These are phyloP conservation scores for Scarus forsteni DNA, from an alignment of 2,797 vertebrate species.

Conservation along the genomic window DNA sequence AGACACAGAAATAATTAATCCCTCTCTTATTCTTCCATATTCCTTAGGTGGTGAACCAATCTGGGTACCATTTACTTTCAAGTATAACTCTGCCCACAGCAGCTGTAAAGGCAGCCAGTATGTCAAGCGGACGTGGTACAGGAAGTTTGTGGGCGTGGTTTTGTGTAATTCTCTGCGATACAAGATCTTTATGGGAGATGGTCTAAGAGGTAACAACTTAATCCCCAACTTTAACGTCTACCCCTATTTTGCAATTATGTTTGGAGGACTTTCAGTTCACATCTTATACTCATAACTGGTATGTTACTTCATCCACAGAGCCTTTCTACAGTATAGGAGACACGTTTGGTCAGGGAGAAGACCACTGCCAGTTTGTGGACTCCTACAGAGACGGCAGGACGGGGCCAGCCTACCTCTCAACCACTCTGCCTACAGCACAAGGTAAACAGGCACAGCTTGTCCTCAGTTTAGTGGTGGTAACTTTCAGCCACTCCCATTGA, in stretches of 20 bases:
- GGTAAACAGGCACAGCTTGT: conserved; percentile 81
- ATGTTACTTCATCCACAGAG: conserved; percentile 75
- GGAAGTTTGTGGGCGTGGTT: conserved; percentile 96
- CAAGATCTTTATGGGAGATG: conserved; percentile 98
- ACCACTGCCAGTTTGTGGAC: conserved; percentile 99
- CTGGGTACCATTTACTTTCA: conserved; percentile 96
- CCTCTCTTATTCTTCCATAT: background rate
- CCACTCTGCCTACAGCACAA: conserved; percentile 89
- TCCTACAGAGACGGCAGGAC: conserved; percentile 96
- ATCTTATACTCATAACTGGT: background rate
- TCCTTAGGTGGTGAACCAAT: conserved; percentile 95
- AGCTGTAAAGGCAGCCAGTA: conserved; percentile 95
- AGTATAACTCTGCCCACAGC: conserved; percentile 90
- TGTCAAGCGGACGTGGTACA: conserved; percentile 97
- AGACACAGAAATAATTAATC: background rate
- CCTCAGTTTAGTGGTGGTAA: conserved; percentile 2
- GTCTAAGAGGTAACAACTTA: conserved; percentile 89
- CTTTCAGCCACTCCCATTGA: background rate
- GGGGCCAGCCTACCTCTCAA: conserved; percentile 88
- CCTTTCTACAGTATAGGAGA: conserved; percentile 96
- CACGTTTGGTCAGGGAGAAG: conserved; percentile 94
- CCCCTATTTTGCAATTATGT: background rate
- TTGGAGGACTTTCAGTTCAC: background rate
- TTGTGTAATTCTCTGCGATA: conserved; percentile 98
- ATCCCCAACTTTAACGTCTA: background rate